Conservation (phyloP, 2,113 vertebrate genomes). For the Oenanthe oenanthe region DNA sequence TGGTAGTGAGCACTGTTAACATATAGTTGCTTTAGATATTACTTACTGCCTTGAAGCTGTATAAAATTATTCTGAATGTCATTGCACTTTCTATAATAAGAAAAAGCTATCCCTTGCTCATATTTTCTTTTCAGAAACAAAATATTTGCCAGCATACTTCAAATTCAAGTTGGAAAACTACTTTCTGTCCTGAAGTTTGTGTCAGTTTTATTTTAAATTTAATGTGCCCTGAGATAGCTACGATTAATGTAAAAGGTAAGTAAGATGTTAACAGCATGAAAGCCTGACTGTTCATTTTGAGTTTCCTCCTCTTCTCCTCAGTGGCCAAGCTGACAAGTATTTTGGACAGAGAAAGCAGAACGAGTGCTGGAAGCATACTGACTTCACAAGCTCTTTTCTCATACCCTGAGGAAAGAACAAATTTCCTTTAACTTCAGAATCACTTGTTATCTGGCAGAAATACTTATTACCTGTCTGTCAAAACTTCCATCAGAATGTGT, state of each 20-base stretch:
- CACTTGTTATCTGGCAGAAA: background rate
- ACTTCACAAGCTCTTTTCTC: background rate
- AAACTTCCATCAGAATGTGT: background rate
- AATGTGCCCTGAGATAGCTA: background rate
- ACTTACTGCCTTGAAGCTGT: background rate
- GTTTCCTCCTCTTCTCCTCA: background rate
- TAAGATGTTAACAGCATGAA: background rate
- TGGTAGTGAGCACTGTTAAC: background rate
- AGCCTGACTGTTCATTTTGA: background rate
- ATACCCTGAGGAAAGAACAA: background rate
- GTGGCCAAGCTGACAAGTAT: background rate
- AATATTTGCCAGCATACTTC: slow-evolving; percentile 3
- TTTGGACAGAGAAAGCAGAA: background rate
- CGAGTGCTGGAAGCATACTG: background rate
- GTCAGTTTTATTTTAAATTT: background rate
- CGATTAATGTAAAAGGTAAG: background rate
- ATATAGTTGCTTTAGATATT: background rate
- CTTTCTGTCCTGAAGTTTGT: background rate
- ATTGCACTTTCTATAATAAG: background rate
- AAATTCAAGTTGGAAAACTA: background rate
- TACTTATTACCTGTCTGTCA: background rate
- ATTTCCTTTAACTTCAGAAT: background rate
- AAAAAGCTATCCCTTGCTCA: background rate
- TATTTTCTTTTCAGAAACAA: background rate
- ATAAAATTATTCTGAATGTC: background rate